Base-by-base conservation (phyloP, 1,140 invertebrate genomes). In the Metopolophium dirhodum region DNA sequence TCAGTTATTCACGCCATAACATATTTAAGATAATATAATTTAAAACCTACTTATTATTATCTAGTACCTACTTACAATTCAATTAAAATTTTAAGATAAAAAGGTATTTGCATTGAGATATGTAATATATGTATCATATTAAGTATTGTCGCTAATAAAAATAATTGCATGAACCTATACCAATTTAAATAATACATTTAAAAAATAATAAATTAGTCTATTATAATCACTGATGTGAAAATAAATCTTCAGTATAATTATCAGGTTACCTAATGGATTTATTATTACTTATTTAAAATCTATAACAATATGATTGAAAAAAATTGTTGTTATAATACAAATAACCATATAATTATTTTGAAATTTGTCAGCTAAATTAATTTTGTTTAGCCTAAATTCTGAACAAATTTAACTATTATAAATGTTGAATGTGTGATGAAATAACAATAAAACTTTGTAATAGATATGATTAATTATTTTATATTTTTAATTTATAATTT, bases 1-100 rank as follows among this genome's bases (percentile, higher is more conserved):
- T 77, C 61, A 77, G n/a, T n/a, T 77, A 77, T 77, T 77, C 61
- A 11, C 30, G 14, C n/a, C 0, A 30, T 77, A n/a, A 77, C 30
- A n/a, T 30, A 77, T 77, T 77, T 77, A 77, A 77, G 61, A 77
- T 77, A 77, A n/a, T 77, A 77, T 77, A 77, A 77, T n/a, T 77
- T 77, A 77, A 68, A n/a, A n/a, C 61, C 61, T n/a, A n/a, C 61
- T 7, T 18, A 77, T n/a, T 77, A 77, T 77, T 77, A 77, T 77
- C 61, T n/a, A 77, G 61, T 77, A 77, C 30, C 14, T 68, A 68
- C 61, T 68, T 77, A 77, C 30, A n/a, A n/a, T 77, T 77, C 14
- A 77, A 77, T 77, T 77, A 77, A n/a, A 77, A 77, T 77, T 18
- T n/a, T n/a, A 77, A n/a, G 61, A 77, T 77, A 77, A 77, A 77